Base-by-base conservation (phyloP, 2,888 invertebrate genomes). In the Caradrina kadenii region DNA sequence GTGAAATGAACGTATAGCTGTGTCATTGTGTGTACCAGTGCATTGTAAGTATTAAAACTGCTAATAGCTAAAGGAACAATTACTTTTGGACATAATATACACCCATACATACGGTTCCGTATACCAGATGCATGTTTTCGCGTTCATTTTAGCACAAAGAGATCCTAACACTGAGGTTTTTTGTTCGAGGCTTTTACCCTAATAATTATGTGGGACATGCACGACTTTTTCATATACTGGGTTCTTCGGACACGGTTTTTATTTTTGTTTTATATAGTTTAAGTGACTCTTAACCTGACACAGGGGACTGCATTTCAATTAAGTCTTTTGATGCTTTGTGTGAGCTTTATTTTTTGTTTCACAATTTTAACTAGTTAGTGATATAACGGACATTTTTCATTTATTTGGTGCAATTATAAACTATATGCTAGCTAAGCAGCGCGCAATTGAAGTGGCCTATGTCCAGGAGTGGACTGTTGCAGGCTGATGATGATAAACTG, bases 101-200 rank as follows among this genome's bases (percentile, higher is more conserved):
- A 7, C 35, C 1, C 10, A 35, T 19, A 26, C n/a, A 42, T 26
- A 26, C 53, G 17, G 26, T 48, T 8, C 48, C 17, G 21, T 55
- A 31, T 61, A 45, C 61, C 10, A n/a, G 15, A 50, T 31, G 50
- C 31, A 70, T 50, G 13, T 56, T 56, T 69, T 55, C 55, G 22
- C 42, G 6, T 55, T 61, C 1, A 49, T 42, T 60, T 50, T 45
- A 45, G 48, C 49, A 35, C 13, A 63, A 21, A 48, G 48, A 19
- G 31, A 45, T 19, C 11, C 15, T 54, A 42, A 54, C 70, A 49
- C 70, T 50, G 69, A 55, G 21, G 21, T 62, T 56, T 62, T 53
- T 48, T 48, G 19, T 56, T 22, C 42, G 19, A 50, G 22, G 19
- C 42, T 42, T 35, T 35, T 22, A 60, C 19, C 17, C 8, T 55